Percentiles rank a stretch among this genome's conserved stretches.
Evolutionary conservation across 1,140 invertebrate genomes (phyloP).

Genomic region (Drosophila melanogaster): Release_6_plus_ISO1_MT NT_033779.5:12309501-12310000

Average conservation of each 20-base stretch:
- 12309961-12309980: slow-evolving; percentile 68
- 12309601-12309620: slow-evolving; percentile 2
- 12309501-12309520: slow-evolving; percentile 32
- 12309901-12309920: slow-evolving; percentile 32
- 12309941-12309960: slow-evolving; percentile 49
- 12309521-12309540: neutral
- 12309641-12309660: slow-evolving; percentile 27
- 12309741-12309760: too few relatives aligned
- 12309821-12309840: neutral
- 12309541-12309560: neutral
- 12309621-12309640: slow-evolving; percentile 11
- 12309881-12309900: neutral
- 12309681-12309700: neutral
- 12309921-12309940: slow-evolving; percentile 52
- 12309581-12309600: slow-evolving; percentile 32
- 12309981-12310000: slow-evolving; percentile 72
- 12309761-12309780: too few relatives aligned
- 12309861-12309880: neutral
- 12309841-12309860: neutral
- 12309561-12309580: neutral
- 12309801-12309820: too few relatives aligned
- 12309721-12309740: neutral
- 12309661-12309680: slow-evolving; percentile 2
- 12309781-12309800: too few relatives aligned
- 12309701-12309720: neutral